Evolutionary conservation across 2,888 invertebrate genomes (phyloP), one percentile per base, ranked within the genome.

Genomic region (Pyrochroa serraticornis): DNA sequence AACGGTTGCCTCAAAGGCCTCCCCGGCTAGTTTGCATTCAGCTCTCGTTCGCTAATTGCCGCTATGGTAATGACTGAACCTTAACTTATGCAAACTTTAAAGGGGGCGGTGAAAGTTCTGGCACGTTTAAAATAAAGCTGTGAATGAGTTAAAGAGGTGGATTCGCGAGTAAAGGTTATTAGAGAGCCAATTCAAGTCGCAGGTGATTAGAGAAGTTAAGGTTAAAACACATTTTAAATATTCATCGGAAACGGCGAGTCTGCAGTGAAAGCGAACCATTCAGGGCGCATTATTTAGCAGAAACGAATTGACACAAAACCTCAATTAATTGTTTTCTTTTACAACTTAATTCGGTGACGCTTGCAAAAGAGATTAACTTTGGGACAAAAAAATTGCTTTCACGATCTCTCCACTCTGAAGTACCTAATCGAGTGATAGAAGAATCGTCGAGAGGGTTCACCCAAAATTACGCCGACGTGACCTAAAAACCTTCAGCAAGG

Each of bases 81-180:
- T 70, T 66, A 72, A 75, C 71, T 73, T 74, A 71, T 74, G 73
- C 74, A 74, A 75, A 76, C 73, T 75, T 75, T 72, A 74, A 73
- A 71, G 71, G 71, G 66, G 54, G 64, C 63, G 68, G 68, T 66
- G 71, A 70, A 71, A 70, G 70, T 72, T 70, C 65, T 65, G 58
- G 64, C 70, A 68, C 69, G 65, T 71, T 69, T 68, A 70, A 71
- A 67, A 68, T 65, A 68, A 68, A 68, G 64, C 69, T 53, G 57
- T 67, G 67, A 68, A 67, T 63, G 54, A 42, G 50, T 42, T 43
- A 13, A 56, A 56, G 56, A 56, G 51, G 55, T 55, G 45, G 33
- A 42, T 49, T 56, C 50, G 44, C 56, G 49, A 38, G 53, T 57
- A 60, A 60, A 54, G 56, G 56, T 53, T 50, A 58, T 60, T 58